Evolutionary conservation across 2,888 invertebrate genomes (phyloP).

Genomic region (Hartigia nigra): DNA sequence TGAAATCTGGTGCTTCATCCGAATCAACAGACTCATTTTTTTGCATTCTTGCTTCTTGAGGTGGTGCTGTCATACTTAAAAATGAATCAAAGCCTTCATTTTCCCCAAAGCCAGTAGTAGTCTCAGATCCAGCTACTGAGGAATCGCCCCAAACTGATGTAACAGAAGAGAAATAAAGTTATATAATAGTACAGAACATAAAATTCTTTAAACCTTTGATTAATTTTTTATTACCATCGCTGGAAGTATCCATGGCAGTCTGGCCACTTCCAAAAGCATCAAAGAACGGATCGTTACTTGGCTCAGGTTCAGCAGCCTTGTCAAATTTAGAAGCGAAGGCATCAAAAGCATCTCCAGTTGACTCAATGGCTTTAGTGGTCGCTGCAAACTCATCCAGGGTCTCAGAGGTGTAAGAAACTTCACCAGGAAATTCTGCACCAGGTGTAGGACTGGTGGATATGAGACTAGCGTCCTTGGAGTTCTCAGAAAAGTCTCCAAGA

Average conservation of each 20-base stretch:
- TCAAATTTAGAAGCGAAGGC: constrained; percentile 93
- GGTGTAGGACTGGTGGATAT: constrained; percentile 47
- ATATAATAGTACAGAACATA: background rate
- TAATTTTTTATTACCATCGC: constrained; percentile 51
- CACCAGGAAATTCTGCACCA: constrained; percentile 49
- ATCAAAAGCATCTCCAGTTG: constrained; percentile 78
- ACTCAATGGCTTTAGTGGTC: constrained; percentile 50
- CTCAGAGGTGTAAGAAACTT: constrained; percentile 42
- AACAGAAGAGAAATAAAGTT: constrained; percentile 8
- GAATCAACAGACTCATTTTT: constrained; percentile 80
- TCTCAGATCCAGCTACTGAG: constrained; percentile 51
- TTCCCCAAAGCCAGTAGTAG: constrained; percentile 71
- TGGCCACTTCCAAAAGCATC: constrained; percentile 68
- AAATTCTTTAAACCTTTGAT: background rate
- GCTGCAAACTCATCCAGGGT: constrained; percentile 38
- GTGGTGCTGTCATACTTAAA: constrained; percentile 82
- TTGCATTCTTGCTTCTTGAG: constrained; percentile 73
- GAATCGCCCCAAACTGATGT: constrained; percentile 66
- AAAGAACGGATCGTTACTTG: constrained; percentile 66
- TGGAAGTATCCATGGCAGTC: constrained; percentile 64
- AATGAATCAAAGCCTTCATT: constrained; percentile 82
- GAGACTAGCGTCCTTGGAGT: constrained; percentile 23
- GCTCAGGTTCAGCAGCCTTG: constrained; percentile 70
- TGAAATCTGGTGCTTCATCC: constrained; percentile 82
- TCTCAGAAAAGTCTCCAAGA: constrained; percentile 32